Evolutionary conservation across 2,113 vertebrate species (phyloP), one percentile per base, ranked within the genome.

Genomic region (Pseudonaja textilis): DNA sequence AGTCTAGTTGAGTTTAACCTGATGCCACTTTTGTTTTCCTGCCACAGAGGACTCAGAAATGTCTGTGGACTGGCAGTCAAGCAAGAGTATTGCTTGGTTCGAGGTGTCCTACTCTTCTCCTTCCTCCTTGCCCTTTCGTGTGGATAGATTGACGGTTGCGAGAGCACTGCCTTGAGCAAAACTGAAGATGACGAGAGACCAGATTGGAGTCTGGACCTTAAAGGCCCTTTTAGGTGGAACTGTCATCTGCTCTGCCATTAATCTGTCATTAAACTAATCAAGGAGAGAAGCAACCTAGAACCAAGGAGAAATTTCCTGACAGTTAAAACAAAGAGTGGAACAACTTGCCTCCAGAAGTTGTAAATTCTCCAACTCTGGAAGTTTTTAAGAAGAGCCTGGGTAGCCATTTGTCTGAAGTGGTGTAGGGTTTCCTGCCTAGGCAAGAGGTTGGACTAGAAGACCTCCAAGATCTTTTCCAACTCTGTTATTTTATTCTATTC

Each of bases 61-160:
- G 54, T 61, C 0, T 2, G 26, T 69, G 94, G 93, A 91, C 52
- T 91, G 59, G 55, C 94, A 91, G 92, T 0, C 85, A 55, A 93
- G 93, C 90, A 25, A 59, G 57, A 26, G 90, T 4, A 0, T 26
- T 29, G 39, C 90, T 4, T 0, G 0, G 0, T 57, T 89, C 23
- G 47, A 90, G 81, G 81, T 69, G 4, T 89, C 88, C 85, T 29
- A 22, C 39, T 39, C 18, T 20, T 39, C 0, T 47, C 89, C 89
- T 50, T 85, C 23, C 0, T 9, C 89, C 56, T n/a, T 47, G 85
- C 42, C 47, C 8, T 87, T 10, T 90, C 52, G 25, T 47, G 20
- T 3, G 47, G 52, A 74, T 81, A 55, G 50, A 89, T 39, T 14
- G 22, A 47, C 14, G 2, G 42, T 9, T 85, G 88, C 0, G 11